Evolutionary conservation across 2,113 vertebrate species (phyloP).

Genomic region (Barbus barbus): DNA sequence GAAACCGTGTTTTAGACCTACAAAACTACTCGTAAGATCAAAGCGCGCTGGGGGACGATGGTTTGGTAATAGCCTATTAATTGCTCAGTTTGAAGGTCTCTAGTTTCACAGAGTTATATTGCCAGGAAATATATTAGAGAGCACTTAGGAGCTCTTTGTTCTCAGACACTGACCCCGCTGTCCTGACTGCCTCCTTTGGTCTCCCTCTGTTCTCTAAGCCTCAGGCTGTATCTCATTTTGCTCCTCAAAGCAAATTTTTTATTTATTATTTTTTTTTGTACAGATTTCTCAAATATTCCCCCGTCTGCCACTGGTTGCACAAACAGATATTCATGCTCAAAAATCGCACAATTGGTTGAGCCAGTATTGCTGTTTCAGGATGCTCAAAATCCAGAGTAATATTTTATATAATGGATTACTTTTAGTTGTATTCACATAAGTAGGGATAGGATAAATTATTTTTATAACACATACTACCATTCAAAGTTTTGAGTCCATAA

Average conservation of each 20-base stretch:
- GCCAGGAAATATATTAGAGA: neutral
- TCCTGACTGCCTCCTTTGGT: conserved; percentile 3
- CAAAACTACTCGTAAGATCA: neutral
- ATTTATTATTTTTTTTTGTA: neutral
- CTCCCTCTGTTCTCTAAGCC: neutral
- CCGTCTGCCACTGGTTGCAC: neutral
- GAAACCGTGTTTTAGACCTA: neutral
- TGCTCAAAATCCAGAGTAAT: no score
- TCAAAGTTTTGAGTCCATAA: neutral
- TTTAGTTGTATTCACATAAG: no score
- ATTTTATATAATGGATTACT: no score
- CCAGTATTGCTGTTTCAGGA: no score
- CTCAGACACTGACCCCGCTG: neutral
- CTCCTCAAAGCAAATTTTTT: neutral
- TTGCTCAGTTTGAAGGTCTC: neutral
- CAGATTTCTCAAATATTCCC: neutral
- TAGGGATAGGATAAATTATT: no score
- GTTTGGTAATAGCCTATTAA: neutral
- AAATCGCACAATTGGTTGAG: no score
- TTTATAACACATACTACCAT: no score
- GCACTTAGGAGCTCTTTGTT: conserved; percentile 8
- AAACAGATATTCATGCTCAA: no score
- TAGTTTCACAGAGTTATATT: neutral
- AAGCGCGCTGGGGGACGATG: neutral
- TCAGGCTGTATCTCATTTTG: neutral